These are phyloP conservation scores for Eumerus sabulonum DNA, from an alignment of 2,888 invertebrate species.

Conservation along the genomic window DNA sequence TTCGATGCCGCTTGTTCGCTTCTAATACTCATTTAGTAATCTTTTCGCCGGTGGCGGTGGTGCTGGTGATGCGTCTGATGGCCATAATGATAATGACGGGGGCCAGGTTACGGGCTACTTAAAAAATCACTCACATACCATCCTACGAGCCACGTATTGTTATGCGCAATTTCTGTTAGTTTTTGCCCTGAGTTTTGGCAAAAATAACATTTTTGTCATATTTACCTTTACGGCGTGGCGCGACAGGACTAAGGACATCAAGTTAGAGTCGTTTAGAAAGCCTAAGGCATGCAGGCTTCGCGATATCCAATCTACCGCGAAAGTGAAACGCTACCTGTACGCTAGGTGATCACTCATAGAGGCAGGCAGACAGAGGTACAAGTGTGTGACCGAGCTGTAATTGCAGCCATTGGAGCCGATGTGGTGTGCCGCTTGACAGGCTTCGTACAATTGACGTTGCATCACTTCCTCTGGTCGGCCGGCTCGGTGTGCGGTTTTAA, in stretches of 20 bases:
- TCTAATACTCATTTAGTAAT: constrained; percentile 67
- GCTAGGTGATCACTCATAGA: constrained; percentile 46
- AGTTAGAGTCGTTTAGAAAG: constrained; percentile 31
- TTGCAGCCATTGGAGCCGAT: constrained; percentile 21
- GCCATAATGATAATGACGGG: constrained; percentile 45
- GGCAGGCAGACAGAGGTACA: constrained; percentile 16
- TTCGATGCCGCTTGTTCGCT: constrained; percentile 32
- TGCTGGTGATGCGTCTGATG: constrained; percentile 49
- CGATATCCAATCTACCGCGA: constrained; percentile 39
- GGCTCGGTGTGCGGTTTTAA: constrained; percentile 43
- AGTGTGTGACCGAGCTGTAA: constrained; percentile 45
- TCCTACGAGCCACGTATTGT: constrained; percentile 56
- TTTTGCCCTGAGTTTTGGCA: constrained; percentile 44
- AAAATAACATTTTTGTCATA: constrained; percentile 61
- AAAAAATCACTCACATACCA: constrained; percentile 67
- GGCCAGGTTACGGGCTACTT: constrained; percentile 54
- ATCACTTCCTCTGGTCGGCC: constrained; percentile 60
- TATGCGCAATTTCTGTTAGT: constrained; percentile 58
- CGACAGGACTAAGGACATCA: constrained; percentile 19
- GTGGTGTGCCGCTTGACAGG: constrained; percentile 65
- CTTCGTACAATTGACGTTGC: constrained; percentile 63
- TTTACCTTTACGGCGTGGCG: constrained; percentile 17
- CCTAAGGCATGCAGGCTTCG: constrained; percentile 49
- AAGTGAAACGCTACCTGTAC: constrained; percentile 66
- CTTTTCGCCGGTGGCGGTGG: constrained; percentile 17